phyloP scores from a whole-genome alignment of 2,888 invertebrate species.

The Agapetus fuscipes region DNA sequence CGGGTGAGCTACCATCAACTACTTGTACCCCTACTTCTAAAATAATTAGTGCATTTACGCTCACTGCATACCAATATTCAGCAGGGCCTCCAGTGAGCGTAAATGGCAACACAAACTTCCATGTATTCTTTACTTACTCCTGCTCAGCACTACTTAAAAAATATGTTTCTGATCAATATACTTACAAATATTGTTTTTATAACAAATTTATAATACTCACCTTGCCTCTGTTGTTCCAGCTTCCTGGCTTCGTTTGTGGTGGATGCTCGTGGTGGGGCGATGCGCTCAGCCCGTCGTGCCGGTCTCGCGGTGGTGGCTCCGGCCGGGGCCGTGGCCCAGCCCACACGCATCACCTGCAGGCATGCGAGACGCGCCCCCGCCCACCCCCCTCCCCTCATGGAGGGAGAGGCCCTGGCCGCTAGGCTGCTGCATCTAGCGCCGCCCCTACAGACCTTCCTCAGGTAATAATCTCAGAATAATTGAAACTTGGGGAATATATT shows the following conservation, averaged over 20 bases:
- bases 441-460: slow-evolving; percentile 90
- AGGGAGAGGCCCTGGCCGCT: slow-evolving; percentile 95
- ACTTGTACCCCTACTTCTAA: background rate
- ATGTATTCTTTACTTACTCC: no score
- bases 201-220: no score
- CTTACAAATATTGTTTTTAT: no score
- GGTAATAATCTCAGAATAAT: slow-evolving; percentile 53
- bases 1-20: slow-evolving; percentile 28
- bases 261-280: slow-evolving; percentile 97
- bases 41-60: no score
- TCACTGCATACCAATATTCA: no score
- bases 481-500: no score
- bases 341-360: slow-evolving; percentile 88
- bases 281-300: slow-evolving; percentile 97
- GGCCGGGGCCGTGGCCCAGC: slow-evolving; percentile 88
- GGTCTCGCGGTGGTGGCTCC: slow-evolving; percentile 96
- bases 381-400: slow-evolving; percentile 94
- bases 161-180: no score
- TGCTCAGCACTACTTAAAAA: no score
- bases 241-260: slow-evolving; percentile 99
- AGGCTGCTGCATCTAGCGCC: slow-evolving; percentile 93
- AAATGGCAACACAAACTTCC: no score
- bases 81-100: no score
- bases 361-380: slow-evolving; percentile 36
- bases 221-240: no score